Evolutionary conservation across 2,113 vertebrate species (phyloP).

Genomic region (Centrocercus urophasianus): DNA sequence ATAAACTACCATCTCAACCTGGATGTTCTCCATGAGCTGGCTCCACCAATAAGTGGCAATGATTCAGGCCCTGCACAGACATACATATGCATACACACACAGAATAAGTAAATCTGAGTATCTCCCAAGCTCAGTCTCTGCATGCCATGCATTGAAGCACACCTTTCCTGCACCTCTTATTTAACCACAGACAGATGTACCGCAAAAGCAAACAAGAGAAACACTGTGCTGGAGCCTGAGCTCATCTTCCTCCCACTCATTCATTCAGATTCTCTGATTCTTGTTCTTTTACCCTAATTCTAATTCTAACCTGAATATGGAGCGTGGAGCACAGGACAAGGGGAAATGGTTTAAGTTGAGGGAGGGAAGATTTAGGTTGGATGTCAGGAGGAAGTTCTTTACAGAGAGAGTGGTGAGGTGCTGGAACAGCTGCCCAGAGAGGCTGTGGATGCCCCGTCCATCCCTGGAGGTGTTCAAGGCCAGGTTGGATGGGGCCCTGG

Average conservation of each 20-base stretch:
- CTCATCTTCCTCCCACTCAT: background rate
- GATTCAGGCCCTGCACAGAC: background rate
- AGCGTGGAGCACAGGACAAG: too few species aligned
- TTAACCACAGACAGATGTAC: fast-evolving
- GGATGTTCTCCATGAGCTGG: background rate
- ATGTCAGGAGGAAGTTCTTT: too few species aligned
- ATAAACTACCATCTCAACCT: background rate
- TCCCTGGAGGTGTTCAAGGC: too few species aligned
- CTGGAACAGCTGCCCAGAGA: too few species aligned
- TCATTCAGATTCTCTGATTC: background rate
- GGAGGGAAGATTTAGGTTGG: too few species aligned
- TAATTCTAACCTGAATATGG: fast-evolving
- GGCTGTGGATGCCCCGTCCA: too few species aligned
- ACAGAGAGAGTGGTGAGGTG: too few species aligned
- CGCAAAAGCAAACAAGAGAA: background rate
- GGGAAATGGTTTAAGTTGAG: too few species aligned
- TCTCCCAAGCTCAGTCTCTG: background rate
- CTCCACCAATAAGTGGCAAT: background rate
- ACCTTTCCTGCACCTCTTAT: fast-evolving
- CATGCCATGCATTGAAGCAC: fast-evolving
- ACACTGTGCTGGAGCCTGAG: background rate
- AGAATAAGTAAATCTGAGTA: background rate
- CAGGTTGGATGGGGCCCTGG: too few species aligned
- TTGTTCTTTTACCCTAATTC: background rate
- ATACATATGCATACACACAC: background rate